Percentiles rank a stretch among this genome's conserved stretches.
phyloP scores from a whole-genome alignment of 2,888 invertebrate genomes.

The Euzophera pinguis region DNA sequence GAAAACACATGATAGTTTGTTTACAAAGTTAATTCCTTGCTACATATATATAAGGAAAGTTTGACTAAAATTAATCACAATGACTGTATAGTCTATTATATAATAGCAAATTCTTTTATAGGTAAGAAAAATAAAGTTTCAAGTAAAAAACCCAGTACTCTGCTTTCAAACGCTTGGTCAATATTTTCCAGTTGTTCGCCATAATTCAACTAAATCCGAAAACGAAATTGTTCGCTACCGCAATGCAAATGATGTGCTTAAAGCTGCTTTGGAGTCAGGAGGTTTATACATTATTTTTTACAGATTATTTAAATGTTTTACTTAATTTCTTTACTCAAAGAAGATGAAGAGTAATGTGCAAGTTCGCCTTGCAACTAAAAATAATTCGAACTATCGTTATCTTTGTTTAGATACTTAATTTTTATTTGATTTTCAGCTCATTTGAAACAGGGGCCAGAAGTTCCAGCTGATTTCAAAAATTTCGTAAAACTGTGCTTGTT shows the following conservation, averaged over 20 bases:
- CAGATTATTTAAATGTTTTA: no score
- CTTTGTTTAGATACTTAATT: no score
- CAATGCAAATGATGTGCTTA: constrained; percentile 47
- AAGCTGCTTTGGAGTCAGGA: constrained; percentile 36
- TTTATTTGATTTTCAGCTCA: constrained; percentile 24
- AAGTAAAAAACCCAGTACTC: constrained; percentile 40
- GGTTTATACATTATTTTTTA: constrained; percentile 27
- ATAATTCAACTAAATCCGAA: constrained; percentile 27
- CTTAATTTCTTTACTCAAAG: background rate
- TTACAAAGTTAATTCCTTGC: no score
- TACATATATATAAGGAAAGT: no score
- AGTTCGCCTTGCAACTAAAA: no score
- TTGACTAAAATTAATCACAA: no score
- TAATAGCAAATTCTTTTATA: constrained; percentile 18
- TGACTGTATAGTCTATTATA: no score
- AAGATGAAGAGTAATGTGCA: background rate
- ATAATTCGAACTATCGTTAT: no score
- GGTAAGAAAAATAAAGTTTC: constrained; percentile 63
- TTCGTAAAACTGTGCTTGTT: constrained; percentile 59
- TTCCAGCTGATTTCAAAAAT: constrained; percentile 39
- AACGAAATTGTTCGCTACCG: constrained; percentile 34
- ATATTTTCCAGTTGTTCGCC: constrained; percentile 48
- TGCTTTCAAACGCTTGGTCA: constrained; percentile 40
- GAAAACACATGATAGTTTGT: no score
- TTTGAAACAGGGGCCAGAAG: constrained; percentile 3